Evolutionary conservation across 2,113 vertebrate genomes (phyloP), one percentile per base, ranked within the genome.

Genomic region (Tetraodon nigroviridis): DNA sequence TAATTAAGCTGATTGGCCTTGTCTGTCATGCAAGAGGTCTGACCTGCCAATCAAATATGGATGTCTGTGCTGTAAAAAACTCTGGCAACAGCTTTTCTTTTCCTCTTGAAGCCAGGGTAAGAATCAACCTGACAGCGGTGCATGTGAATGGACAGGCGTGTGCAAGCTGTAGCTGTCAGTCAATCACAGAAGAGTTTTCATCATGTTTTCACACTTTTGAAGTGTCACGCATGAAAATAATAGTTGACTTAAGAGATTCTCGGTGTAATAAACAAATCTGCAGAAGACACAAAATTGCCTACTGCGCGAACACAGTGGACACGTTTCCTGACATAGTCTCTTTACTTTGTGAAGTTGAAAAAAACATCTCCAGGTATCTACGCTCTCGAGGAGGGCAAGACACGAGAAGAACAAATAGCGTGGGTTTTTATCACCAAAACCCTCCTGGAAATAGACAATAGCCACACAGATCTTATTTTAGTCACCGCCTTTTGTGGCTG

Each of bases 381-480:
- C 75, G 84, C 81, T 84, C 82, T 89, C 65, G 61, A 86, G 81
- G 80, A 87, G 79, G 78, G 62, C 81, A 74, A 75, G 69, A 80
- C 65, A 78, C 71, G 61, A 65, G 75, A 83, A 80, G 88, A 87
- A 90, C 81, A 88, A 89, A 86, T 86, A 84, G 87, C 84, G 84
- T 86, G 71, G 84, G 86, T 70, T 87, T 87, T 87, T 87, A 88
- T 90, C 86, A 85, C 74, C 76, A 80, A 75, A 87, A 82, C 81
- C 86, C 86, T 86, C 72, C 84, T 83, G 68, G 74, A 86, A 86
- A 81, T 64, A 87, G 82, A 90, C 83, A 88, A 87, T 86, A 86
- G 81, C 78, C 80, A 84, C 80, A 84, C 71, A 86, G 79, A 81
- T 82, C 87, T 85, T 85, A 85, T 84, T 89, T 87, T 88, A 87